Evolutionary conservation across 2,888 invertebrate species (phyloP), one percentile per base, ranked within the genome.

Genomic region (Dynastes tityus): DNA sequence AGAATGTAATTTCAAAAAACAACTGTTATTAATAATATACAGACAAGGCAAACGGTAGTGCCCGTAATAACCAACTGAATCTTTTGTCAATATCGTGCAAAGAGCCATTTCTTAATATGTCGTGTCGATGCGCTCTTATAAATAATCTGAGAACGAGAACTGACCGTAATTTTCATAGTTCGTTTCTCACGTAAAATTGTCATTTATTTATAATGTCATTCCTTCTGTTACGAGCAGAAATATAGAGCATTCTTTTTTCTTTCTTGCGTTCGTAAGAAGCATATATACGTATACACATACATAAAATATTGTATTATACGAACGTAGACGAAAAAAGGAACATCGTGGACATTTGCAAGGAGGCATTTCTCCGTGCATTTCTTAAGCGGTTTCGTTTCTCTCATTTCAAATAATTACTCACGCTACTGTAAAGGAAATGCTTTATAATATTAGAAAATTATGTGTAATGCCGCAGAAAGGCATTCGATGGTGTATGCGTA

Each of bases 371-470:
- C 55, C 37, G 37, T 8, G 58, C 40, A 37, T 13, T 68, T 68
- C 29, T 27, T 29, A 45, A 45, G 45, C 32, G 40, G n/a, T 22
- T 27, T 55, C 40, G 8, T 27, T 40, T 40, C 37, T 73, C 37
- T 71, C 16, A 53, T 73, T 73, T 61, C 45, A 73, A 58, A 73
- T 73, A 73, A 73, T 73, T 73, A 73, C 73, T 37, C 73, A 73
- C 73, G 73, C 73, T 73, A 73, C 58, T 40, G 32, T 13, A 32
- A 58, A 73, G 73, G 73, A 73, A 73, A 58, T 58, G 45, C 73
- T 73, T 73, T 58, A 71, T 71, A 71, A 71, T 71, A 73, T 73
- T 73, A 73, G 58, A 58, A 73, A 73, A 73, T 73, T 73, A 73
- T 73, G 73, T 58, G 58, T 73, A 73, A 73, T 73, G 22, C 73